These are phyloP conservation scores for Tenebrosternarchus preto DNA, from an alignment of 2,113 vertebrate genomes.

Conservation along the genomic window DNA sequence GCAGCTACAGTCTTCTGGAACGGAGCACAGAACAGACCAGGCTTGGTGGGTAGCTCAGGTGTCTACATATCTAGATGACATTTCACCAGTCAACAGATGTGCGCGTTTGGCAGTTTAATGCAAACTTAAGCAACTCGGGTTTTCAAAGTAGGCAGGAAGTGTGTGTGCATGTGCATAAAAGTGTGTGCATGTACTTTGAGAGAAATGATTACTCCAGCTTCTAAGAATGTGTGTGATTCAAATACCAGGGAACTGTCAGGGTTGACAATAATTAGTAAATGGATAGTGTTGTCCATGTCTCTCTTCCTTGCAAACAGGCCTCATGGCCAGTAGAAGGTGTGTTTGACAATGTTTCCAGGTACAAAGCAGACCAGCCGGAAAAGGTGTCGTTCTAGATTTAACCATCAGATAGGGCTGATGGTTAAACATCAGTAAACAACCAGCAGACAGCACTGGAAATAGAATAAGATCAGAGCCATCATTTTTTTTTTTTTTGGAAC, in stretches of 20 bases:
- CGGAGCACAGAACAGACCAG: not conserved
- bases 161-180: not conserved
- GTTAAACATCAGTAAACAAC: not conserved
- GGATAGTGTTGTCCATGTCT: not conserved
- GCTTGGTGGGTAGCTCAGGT: not conserved
- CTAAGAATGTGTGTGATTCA: not conserved
- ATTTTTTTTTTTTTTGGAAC: not conserved
- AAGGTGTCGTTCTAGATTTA: constrained; percentile 14
- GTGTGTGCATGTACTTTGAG: not conserved
- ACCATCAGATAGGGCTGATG: not conserved
- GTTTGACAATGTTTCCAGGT: not conserved
- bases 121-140: not conserved
- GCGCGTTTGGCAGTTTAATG: not conserved
- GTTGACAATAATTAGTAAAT: not conserved
- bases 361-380: not conserved
- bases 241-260: not conserved
- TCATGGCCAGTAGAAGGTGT: not conserved
- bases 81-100: constrained; percentile 19
- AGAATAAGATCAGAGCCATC: not conserved
- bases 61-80: constrained; percentile 18
- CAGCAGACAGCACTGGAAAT: not conserved
- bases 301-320: not conserved
- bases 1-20: not conserved
- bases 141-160: constrained; percentile 10
- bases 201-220: not conserved